Evolutionary conservation across 2,888 invertebrate genomes (phyloP).

Genomic region (Trimorus sp.): DNA sequence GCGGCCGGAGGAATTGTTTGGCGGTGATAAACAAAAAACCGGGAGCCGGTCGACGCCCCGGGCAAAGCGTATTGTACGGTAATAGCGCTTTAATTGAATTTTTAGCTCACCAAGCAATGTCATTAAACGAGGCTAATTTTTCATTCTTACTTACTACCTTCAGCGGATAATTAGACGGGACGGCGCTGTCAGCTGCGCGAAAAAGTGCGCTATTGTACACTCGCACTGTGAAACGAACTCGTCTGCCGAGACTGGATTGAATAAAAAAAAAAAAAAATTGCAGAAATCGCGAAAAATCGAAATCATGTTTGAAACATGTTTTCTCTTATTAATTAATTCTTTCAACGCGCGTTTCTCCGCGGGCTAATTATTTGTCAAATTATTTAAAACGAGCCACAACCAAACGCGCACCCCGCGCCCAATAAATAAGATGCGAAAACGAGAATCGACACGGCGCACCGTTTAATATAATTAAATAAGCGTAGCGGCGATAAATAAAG

Average conservation of each 20-base stretch:
- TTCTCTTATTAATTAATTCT: too few relatives aligned
- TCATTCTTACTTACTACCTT: conserved; percentile 62
- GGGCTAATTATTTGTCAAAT: too few relatives aligned
- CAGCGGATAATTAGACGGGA: conserved; percentile 54
- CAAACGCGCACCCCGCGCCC: too few relatives aligned
- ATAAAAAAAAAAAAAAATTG: too few relatives aligned
- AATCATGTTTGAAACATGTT: too few relatives aligned
- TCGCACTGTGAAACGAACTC: too few relatives aligned
- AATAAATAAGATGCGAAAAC: background rate
- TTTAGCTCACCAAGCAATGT: conserved; percentile 37
- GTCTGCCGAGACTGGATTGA: too few relatives aligned
- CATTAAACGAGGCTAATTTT: conserved; percentile 57
- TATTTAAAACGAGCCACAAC: too few relatives aligned
- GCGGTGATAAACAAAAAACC: conserved; percentile 26
- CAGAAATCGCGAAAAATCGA: too few relatives aligned
- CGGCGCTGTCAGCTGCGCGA: conserved; percentile 28
- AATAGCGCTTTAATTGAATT: conserved; percentile 58
- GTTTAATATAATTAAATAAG: conserved; percentile 28
- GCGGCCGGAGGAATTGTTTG: conserved; percentile 42
- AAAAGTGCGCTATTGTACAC: background rate
- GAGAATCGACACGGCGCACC: background rate
- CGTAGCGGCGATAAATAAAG: conserved; percentile 14
- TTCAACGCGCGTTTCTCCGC: too few relatives aligned
- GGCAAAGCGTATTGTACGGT: conserved; percentile 36
- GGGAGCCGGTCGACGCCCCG: conserved; percentile 14